These are phyloP conservation scores for Gorsachius magnificus DNA, from an alignment of 2,797 vertebrate genomes.

Conservation along the genomic window DNA sequence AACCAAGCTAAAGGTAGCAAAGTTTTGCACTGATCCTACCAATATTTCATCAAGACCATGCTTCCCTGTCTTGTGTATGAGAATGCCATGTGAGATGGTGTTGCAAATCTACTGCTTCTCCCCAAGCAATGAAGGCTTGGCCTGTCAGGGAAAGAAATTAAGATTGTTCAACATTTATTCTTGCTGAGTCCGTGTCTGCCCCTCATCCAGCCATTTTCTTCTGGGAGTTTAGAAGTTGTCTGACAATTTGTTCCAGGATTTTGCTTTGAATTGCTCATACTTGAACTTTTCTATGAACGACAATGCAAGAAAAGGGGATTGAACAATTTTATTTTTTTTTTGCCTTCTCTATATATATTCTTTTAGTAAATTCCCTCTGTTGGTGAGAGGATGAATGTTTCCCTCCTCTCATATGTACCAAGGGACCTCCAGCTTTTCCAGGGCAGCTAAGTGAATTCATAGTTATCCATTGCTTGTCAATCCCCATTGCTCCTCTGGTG, in stretches of 20 bases:
- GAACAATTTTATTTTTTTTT: neutral
- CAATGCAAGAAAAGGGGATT: neutral
- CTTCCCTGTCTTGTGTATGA: neutral
- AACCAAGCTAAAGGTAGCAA: neutral
- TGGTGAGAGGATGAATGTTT: neutral
- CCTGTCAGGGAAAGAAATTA: neutral
- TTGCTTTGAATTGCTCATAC: neutral
- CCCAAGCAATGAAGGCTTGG: neutral
- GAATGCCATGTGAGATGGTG: neutral
- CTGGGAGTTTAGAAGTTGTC: neutral
- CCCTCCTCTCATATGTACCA: neutral
- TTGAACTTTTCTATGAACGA: neutral
- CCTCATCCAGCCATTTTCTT: neutral
- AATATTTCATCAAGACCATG: neutral
- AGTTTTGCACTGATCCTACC: neutral
- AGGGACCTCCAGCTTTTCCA: neutral
- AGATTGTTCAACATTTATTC: neutral
- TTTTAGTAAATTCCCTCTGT: neutral
- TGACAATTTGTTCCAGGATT: neutral
- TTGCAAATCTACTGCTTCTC: neutral
- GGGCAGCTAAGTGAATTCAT: neutral
- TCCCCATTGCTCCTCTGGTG: neutral
- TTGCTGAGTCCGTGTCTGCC: neutral
- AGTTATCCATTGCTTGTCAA: neutral
- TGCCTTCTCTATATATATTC: neutral